Evolutionary conservation across 1,140 invertebrate species (phyloP), one percentile per base, ranked within the genome.

Genomic region (Drosophila rhopaloa): DNA sequence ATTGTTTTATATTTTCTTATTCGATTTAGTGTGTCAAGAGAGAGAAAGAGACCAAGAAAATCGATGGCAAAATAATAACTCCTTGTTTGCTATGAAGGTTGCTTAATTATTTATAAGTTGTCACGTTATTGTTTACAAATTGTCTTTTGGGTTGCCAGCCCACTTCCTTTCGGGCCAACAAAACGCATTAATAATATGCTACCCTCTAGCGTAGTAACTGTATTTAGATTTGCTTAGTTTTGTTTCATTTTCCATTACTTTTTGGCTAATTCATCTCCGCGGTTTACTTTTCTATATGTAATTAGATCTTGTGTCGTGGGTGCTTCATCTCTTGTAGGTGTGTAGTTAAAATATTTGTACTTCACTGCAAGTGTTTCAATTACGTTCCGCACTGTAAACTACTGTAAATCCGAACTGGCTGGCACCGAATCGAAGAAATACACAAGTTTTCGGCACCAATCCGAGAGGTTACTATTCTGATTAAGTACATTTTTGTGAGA

Each of bases 1-100:
- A 88, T 88, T 88, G 84, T 71, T 88, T 88, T 88, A 88, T 89
- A 83, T 70, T 71, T 50, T 88, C 76, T 80, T 89, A 88, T 65
- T 68, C 74, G 76, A 89, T 89, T 88, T 85, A 66, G 73, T 82
- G 54, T 82, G 77, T 62, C 46, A 66, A 66, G 53, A 67, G 32
- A 61, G 47, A 59, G 70, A 29, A 46, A 54, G 72, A 82, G 62
- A 61, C 43, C 46, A 59, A 74, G 67, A 63, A 79, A 75, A 66
- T 67, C 44, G 67, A 65, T 65, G 72, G 57, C 68, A 68, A 77
- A 51, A 58, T 73, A 37, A 71, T 61, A 83, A 72, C 35, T 68
- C 68, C 76, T 54, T 63, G 65, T 76, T 72, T 71, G 60, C 63
- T 59, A 57, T 79, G 81, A 85, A 84, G 81, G 81, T 89, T 65